These are phyloP conservation scores for Trichopoda pennipes DNA, from an alignment of 2,888 invertebrate genomes.

Conservation along the genomic window DNA sequence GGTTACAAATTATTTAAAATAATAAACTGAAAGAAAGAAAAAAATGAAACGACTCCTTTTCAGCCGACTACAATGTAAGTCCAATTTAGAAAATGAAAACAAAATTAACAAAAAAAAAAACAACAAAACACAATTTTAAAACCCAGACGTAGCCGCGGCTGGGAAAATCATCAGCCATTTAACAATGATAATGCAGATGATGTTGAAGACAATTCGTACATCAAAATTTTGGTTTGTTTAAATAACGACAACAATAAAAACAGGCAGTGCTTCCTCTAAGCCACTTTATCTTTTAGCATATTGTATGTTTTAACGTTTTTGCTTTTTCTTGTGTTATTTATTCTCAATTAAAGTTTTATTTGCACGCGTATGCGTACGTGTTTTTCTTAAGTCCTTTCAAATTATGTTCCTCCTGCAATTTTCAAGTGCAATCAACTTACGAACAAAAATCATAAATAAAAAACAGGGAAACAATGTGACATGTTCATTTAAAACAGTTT, in stretches of 20 bases:
- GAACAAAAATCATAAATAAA: not conserved
- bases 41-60: not conserved
- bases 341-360: constrained; percentile 62
- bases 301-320: not conserved
- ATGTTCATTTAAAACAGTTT: not conserved
- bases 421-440: not conserved
- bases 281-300: not conserved
- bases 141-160: not conserved
- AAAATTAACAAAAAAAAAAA: no score
- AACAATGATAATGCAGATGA: constrained; percentile 34
- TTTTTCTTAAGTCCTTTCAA: constrained; percentile 27
- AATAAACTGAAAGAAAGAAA: not conserved
- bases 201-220: constrained; percentile 30
- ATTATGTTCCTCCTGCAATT: constrained; percentile 17
- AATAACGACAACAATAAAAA: constrained; percentile 8
- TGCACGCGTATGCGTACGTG: constrained; percentile 65
- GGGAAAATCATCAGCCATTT: constrained; percentile 46
- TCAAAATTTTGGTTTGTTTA: constrained; percentile 23
- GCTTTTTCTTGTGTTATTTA: constrained; percentile 36
- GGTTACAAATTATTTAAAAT: not conserved
- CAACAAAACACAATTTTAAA: constrained; percentile 11
- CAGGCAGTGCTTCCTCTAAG: not conserved
- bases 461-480: not conserved
- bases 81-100: constrained; percentile 34
- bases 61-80: constrained; percentile 29